Conservation (phyloP, 1,140 invertebrate genomes). For the Dendroctonus ponderosae region DNA sequence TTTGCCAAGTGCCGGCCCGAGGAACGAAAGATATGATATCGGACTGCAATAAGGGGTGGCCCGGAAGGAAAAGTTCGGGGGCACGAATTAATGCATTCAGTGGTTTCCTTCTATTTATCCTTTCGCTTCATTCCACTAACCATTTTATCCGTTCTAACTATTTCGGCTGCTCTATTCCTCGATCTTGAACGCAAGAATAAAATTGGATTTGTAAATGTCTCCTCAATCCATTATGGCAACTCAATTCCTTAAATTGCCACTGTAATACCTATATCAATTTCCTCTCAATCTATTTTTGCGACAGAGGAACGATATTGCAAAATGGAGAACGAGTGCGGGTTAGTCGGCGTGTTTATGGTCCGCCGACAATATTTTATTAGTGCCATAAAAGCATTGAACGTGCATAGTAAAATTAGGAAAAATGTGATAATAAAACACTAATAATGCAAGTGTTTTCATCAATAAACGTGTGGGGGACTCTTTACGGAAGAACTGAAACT, state of each 20-base stretch:
- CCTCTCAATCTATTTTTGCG: conserved; percentile 29
- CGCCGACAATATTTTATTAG: too few species aligned
- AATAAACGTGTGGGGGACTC: too few species aligned
- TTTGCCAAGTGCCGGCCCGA: conserved; percentile 22
- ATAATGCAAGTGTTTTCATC: neutral
- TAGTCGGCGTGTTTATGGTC: too few species aligned
- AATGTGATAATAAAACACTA: neutral
- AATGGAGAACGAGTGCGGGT: conserved; percentile 14
- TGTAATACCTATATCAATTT: conserved; percentile 34
- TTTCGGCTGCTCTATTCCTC: neutral
- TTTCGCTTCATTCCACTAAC: too few species aligned
- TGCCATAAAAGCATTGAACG: too few species aligned
- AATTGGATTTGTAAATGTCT: conserved; percentile 33
- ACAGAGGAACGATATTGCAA: conserved; percentile 38
- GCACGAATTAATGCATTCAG: too few species aligned
- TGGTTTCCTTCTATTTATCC: too few species aligned
- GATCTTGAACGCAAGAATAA: conserved; percentile 11
- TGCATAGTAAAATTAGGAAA: too few species aligned
- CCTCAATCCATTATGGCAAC: conserved; percentile 31
- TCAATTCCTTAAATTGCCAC: conserved; percentile 34
- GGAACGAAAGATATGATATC: conserved; percentile 22
- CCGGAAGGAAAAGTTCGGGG: neutral
- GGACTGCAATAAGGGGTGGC: conserved; percentile 18
- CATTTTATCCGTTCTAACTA: too few species aligned
- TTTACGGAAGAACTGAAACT: too few species aligned